These are phyloP conservation scores for Laticauda laticaudata DNA, from an alignment of 2,113 vertebrate genomes.

Conservation along the genomic window DNA sequence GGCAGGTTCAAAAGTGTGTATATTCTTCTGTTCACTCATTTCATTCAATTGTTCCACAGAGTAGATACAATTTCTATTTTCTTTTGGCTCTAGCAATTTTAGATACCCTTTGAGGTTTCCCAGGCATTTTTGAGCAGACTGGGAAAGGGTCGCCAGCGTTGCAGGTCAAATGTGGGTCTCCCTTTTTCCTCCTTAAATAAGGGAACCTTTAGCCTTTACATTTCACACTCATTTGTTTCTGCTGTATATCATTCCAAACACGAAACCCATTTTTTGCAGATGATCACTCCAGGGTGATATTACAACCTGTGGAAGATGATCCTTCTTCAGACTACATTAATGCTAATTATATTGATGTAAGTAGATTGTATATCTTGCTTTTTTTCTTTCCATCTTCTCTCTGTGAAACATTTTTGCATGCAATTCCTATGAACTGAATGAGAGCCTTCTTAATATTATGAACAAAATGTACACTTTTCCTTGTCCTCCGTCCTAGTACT, in stretches of 20 bases:
- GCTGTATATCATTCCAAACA: not conserved
- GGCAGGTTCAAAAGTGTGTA: not conserved
- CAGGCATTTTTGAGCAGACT: not conserved
- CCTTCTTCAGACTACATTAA: slow-evolving; percentile 99
- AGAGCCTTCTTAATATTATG: slow-evolving; percentile 77
- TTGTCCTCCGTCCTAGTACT: slow-evolving; percentile 87
- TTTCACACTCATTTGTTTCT: not conserved
- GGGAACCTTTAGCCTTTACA: not conserved
- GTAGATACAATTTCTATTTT: not conserved
- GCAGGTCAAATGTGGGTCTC: not conserved
- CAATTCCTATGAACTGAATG: slow-evolving; percentile 76
- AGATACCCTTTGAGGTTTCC: not conserved
- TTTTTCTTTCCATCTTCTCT: slow-evolving; percentile 69
- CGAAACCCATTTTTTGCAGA: slow-evolving; percentile 73
- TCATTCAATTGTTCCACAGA: not conserved
- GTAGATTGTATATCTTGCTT: slow-evolving; percentile 78
- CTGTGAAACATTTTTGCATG: slow-evolving; percentile 81
- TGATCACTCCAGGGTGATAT: slow-evolving; percentile 98
- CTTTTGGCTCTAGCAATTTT: not conserved
- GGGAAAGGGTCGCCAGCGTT: not conserved
- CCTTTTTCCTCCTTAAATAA: not conserved
- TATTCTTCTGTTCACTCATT: not conserved
- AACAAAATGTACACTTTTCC: slow-evolving; percentile 83
- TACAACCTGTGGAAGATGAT: slow-evolving; percentile 97
- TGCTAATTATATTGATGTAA: slow-evolving; percentile 99